Evolutionary conservation across 2,888 invertebrate genomes (phyloP).

Genomic region (Odontocolon sp.): DNA sequence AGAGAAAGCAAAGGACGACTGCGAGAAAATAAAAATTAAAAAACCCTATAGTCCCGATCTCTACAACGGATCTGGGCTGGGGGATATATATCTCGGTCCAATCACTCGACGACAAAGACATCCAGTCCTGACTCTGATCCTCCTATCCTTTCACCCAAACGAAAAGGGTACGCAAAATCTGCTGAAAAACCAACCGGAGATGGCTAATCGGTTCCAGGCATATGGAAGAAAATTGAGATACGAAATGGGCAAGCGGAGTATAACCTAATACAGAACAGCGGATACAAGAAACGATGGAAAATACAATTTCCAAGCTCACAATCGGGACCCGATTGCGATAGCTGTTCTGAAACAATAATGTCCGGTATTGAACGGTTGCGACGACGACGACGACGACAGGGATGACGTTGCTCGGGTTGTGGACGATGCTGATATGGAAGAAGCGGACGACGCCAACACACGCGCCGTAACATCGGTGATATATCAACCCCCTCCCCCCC

Average conservation of each 20-base stretch:
- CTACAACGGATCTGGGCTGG: too few species aligned
- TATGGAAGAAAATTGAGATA: neutral
- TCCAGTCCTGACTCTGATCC: too few species aligned
- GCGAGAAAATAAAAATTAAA: too few species aligned
- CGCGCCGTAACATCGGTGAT: constrained; percentile 38
- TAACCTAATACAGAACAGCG: neutral
- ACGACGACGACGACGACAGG: neutral
- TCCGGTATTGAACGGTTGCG: constrained; percentile 67
- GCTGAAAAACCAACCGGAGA: neutral
- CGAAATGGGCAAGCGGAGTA: neutral
- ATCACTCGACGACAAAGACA: too few species aligned
- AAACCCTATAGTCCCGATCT: too few species aligned
- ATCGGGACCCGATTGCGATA: constrained; percentile 67
- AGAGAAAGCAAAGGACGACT: too few species aligned
- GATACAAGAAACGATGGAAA: neutral
- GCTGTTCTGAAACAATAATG: constrained; percentile 74
- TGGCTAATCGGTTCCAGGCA: neutral
- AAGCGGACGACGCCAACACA: constrained; percentile 10
- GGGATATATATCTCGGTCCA: neutral
- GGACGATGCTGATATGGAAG: constrained; percentile 29
- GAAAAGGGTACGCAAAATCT: neutral
- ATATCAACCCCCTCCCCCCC: constrained; percentile 43
- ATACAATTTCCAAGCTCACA: constrained; percentile 2
- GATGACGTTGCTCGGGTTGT: neutral
- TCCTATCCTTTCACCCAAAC: neutral